Base-by-base conservation (phyloP, 92 coral and sea anemone genomes). In the Siderastrea siderea region DNA sequence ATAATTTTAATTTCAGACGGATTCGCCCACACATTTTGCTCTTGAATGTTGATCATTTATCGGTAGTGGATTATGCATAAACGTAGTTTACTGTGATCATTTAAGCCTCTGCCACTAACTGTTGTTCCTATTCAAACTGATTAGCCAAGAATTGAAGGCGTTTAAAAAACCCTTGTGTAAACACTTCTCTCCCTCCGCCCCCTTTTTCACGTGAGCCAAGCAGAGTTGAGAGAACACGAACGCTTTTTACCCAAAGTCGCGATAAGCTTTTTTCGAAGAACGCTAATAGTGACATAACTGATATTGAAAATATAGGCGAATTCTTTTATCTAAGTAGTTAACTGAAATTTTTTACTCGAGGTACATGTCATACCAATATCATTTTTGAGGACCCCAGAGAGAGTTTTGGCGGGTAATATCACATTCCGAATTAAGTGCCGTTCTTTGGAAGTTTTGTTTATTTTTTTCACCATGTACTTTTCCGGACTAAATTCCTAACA, bases 141-240 rank as follows among this genome's bases (percentile, higher is more conserved):
- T 83, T 72, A 83, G 58, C 71, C 50, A 71, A 62, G 79, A 83
- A 83, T 83, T 44, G 80, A 14, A 73, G 80, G 87, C 87, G 80
- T 68, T 68, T 48, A 14, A 38, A 58, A 54, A 68, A 54, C 86
- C 16, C 86, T 81, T 81, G 58, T 69, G 49, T 54, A 72, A 83
- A 73, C 87, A 83, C 72, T 83, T 83, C 17, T 10, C 5, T 69
- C 60, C 57, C 86, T 7, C 87, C 87, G 87, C 87, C 87, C 78
- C 72, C 50, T 59, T 54, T 45, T 55, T 2, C 77, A 44, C 50
- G 38, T 19, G 7, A 71, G 75, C 8, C 51, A 57, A 81, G 77
- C 64, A 43, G 55, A 8, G 57, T 6, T 1, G 45, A 16, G n/a
- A 14, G 13, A 43, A 7, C 78, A 55, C 6, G 61, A 73, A 73